These are phyloP conservation scores for Pogonus chalceus DNA, from an alignment of 1,140 invertebrate genomes.

Conservation along the genomic window DNA sequence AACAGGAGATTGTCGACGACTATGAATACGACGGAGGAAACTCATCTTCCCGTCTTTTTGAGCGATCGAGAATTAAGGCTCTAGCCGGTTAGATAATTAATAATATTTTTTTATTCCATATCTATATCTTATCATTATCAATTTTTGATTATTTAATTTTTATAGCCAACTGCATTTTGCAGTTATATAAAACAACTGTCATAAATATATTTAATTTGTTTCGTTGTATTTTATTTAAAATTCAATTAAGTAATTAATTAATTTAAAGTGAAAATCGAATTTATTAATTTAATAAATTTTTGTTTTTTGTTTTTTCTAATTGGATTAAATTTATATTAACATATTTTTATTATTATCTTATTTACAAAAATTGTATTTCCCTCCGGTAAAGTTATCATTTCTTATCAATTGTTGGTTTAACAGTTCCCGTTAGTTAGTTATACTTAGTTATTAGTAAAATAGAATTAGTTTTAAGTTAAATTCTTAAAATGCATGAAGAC, in stretches of 20 bases:
- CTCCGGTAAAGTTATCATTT: not conserved
- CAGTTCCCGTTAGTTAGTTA: not conserved
- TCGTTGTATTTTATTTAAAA: too few species aligned
- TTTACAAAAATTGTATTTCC: not conserved
- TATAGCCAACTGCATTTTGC: slow-evolving; percentile 10
- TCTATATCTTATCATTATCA: not conserved
- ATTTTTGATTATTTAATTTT: slow-evolving; percentile 11
- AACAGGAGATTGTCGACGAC: slow-evolving; percentile 84
- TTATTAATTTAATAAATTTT: too few species aligned
- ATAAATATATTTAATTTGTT: not conserved
- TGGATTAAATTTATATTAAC: too few species aligned
- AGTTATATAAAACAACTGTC: too few species aligned
- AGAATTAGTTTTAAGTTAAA: too few species aligned
- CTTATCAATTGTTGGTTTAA: not conserved
- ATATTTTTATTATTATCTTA: too few species aligned
- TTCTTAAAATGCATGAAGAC: not conserved
- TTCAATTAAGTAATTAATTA: too few species aligned
- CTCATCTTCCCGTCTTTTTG: slow-evolving; percentile 95
- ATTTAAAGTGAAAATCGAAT: too few species aligned
- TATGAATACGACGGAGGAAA: slow-evolving; percentile 99
- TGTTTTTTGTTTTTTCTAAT: too few species aligned
- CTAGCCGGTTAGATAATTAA: slow-evolving; percentile 71
- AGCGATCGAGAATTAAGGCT: slow-evolving; percentile 96
- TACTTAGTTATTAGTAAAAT: not conserved
- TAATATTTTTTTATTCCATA: not conserved